Evolutionary conservation across 2,113 vertebrate genomes (phyloP), one percentile per base, ranked within the genome.

Genomic region (Fregetta grallaria): DNA sequence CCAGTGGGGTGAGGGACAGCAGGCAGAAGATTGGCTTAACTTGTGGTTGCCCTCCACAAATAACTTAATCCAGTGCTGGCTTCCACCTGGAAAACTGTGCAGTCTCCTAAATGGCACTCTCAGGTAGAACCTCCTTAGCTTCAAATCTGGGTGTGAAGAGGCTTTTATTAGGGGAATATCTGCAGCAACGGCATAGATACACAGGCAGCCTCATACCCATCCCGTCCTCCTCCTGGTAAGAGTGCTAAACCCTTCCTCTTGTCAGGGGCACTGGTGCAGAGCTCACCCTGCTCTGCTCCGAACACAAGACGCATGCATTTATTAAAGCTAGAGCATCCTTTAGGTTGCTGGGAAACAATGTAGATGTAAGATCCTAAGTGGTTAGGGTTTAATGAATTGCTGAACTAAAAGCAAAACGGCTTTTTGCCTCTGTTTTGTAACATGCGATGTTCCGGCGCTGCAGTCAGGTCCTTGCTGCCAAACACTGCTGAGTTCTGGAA

Each of bases 361-460:
- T 42, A 74, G 12, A 13, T 25, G 3, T 44, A 56, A 86, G 40
- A 63, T 21, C 25, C 25, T 47, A n/a, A 85, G 34, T 65, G 38
- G 18, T 1, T 93, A 11, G 18, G 18, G 25, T 55, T 81, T 27
- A 89, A 55, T 77, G 47, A 73, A 44, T 45, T 67, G 22, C 17
- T 67, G 49, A 94, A 95, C 90, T 67, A 34, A 78, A 80, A 81
- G 32, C 15, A 82, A 94, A 90, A 81, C 40, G 11, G 26, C 30
- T 11, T 88, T 90, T 95, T 94, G 62, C 40, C 40, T 90, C 56
- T 85, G 38, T 75, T 96, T 88, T 65, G n/a, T 75, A 93, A 75
- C 23, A 7, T 52, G n/a, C 0, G 1, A 40, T 79, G 36, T 61
- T 53, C 53, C 2, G 9, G 40, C 2, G 2, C 40, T 82, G 77